phyloP scores from a whole-genome alignment of 2,113 vertebrate species.

The Spea multiplicata region DNA sequence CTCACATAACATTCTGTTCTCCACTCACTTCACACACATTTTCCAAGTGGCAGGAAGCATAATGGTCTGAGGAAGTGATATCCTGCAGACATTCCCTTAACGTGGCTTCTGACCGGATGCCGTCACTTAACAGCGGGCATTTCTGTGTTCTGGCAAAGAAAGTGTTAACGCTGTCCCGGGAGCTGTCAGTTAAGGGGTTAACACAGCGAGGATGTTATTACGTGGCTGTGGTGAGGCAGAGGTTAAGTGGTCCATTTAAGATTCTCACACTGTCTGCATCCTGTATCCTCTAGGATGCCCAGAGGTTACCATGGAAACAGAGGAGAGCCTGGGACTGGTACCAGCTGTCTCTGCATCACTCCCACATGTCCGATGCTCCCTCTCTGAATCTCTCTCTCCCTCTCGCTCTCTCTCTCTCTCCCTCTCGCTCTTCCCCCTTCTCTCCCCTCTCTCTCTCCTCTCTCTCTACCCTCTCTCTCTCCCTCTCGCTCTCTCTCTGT shows the following conservation, averaged over 20 bases:
- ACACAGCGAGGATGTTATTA: too few relatives aligned
- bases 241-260: background rate
- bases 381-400: background rate
- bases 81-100: too few relatives aligned
- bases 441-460: background rate
- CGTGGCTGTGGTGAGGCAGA: background rate
- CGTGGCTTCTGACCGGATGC: too few relatives aligned
- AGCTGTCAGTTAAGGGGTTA: too few relatives aligned
- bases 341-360: conserved; percentile 36
- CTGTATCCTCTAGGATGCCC: conserved; percentile 33
- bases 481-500: too few relatives aligned
- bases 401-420: background rate
- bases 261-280: background rate
- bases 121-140: background rate
- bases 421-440: background rate
- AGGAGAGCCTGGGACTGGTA: conserved; percentile 24
- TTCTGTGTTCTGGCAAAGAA: background rate
- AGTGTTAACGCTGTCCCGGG: background rate
- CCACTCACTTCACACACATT: background rate
- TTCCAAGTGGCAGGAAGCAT: background rate
- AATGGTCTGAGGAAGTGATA: too few relatives aligned
- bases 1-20: background rate
- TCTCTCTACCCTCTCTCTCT: too few relatives aligned
- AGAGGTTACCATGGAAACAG: conserved; percentile 41
- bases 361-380: conserved; percentile 35